A percentile compares a stretch with the other conserved stretches of the same genome.
Conservation (phyloP, 2,113 vertebrate genomes). For the Lethenteron reissneri region DNA sequence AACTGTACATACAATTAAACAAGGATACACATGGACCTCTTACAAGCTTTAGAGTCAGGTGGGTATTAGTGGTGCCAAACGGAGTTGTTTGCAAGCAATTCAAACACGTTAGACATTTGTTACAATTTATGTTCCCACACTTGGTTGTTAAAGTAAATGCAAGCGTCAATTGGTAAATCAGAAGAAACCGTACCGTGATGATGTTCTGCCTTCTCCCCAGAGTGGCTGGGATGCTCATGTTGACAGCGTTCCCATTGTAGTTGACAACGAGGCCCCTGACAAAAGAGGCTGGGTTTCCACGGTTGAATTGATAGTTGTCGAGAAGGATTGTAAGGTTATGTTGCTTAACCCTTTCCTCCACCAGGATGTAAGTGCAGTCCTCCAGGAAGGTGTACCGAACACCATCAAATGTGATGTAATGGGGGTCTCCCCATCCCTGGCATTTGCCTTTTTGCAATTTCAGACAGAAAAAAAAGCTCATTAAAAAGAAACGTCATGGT, state of each 20-base stretch:
- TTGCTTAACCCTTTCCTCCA: slow-evolving; percentile 19
- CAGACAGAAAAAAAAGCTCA: slow-evolving; percentile 1
- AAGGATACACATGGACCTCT: neutral
- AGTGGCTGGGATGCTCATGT: slow-evolving; percentile 11
- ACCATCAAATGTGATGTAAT: slow-evolving; percentile 28
- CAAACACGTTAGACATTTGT: too few relatives aligned
- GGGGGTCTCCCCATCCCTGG: slow-evolving; percentile 29
- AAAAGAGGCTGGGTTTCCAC: slow-evolving; percentile 14
- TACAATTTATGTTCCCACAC: too few relatives aligned
- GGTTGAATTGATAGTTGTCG: slow-evolving; percentile 20
- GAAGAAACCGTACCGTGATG: slow-evolving; percentile 14
- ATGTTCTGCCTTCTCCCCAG: neutral
- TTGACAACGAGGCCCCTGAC: slow-evolving; percentile 20
- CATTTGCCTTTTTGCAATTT: slow-evolving; percentile 20
- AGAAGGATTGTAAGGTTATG: slow-evolving; percentile 22
- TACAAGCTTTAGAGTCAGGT: too few relatives aligned
- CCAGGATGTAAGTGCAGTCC: slow-evolving; percentile 24
- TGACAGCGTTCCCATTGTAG: slow-evolving; percentile 17
- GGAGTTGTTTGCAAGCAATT: too few relatives aligned
- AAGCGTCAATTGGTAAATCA: too few relatives aligned
- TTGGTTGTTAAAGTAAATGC: too few relatives aligned
- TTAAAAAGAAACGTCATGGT: neutral
- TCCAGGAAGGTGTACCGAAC: slow-evolving; percentile 18
- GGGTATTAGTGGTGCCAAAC: too few relatives aligned
- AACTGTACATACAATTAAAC: neutral